Evolutionary conservation across 2,113 vertebrate species (phyloP), one percentile per base, ranked within the genome.

Genomic region (Girardinichthys multiradiatus): DNA sequence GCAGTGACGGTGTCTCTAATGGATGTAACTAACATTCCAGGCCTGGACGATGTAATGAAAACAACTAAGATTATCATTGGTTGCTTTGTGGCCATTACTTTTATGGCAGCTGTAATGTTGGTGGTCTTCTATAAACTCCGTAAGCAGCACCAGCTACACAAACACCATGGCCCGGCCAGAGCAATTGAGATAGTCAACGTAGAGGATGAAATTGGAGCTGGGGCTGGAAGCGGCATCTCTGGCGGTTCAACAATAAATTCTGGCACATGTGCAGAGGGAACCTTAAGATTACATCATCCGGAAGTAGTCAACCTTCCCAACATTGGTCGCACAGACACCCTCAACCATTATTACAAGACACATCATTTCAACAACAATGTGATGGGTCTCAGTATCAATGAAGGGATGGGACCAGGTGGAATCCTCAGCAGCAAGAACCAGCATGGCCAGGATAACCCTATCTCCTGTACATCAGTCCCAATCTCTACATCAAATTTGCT

Each of bases 31-130:
- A 95, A 95, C 70, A 93, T 95, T 21, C 94, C 96, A 64, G 96
- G 96, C 81, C 87, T 97, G 37, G 96, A 97, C 45, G 97, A 97
- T 68, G 96, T 98, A 59, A 96, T 97, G 95, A 97, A 97, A 94
- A 98, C 97, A 64, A 98, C 96, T 54, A 98, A 97, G 88, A 98
- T 98, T 84, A 97, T 97, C 90, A 98, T 98, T 30, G 97, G 97
- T 82, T 98, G 97, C 90, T 98, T 98, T 37, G 97, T 98, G 81
- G 97, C 97, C 76, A 98, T 98, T 88, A 97, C 97, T 0, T 97
- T 98, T 90, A 97, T 98, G 96, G 97, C 96, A 5, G 97, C 97
- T 2, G 97, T 98, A 58, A 98, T 98, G 97, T 87, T 98, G 66
- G 96, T 98, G 57, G 96, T 96, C 79, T 98, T 98, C 93, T 98